A percentile compares a stretch with the other conserved stretches of the same genome.
Conservation (phyloP, 2,888 invertebrate genomes). For the Metalampra italica region DNA sequence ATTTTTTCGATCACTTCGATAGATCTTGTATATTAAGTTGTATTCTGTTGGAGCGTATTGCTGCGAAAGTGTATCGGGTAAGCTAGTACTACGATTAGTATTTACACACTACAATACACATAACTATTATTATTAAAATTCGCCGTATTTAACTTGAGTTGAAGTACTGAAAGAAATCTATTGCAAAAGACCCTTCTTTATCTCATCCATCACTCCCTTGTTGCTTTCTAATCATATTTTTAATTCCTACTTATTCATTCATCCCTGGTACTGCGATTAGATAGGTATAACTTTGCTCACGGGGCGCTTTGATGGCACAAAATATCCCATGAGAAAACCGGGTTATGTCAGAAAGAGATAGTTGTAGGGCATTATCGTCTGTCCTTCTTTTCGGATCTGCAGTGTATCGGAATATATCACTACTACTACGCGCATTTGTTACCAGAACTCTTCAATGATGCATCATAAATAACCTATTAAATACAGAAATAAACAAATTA, state of each 20-base stretch:
- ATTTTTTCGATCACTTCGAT: no score
- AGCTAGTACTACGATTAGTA: no score
- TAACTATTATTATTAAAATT: background rate
- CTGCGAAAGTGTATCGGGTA: no score
- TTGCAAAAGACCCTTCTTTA: constrained; percentile 38
- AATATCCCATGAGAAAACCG: background rate
- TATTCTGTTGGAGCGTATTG: no score
- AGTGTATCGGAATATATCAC: background rate
- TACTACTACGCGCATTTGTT: background rate
- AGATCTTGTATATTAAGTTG: no score
- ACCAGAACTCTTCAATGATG: background rate
- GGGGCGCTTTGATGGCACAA: constrained; percentile 1
- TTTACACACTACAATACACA: background rate
- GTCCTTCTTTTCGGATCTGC: background rate
- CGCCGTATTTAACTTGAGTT: background rate
- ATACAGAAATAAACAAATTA: background rate
- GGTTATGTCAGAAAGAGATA: background rate
- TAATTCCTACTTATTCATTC: constrained; percentile 38
- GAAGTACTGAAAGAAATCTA: constrained; percentile 24
- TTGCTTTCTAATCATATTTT: constrained; percentile 30
- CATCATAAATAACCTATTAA: background rate
- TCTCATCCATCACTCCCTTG: constrained; percentile 18
- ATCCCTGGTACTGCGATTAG: constrained; percentile 49
- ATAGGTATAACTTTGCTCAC: constrained; percentile 22
- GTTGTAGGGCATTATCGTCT: background rate